These are phyloP conservation scores for Oscheius sp. DNA, from an alignment of 2,888 invertebrate genomes.

Conservation along the genomic window DNA sequence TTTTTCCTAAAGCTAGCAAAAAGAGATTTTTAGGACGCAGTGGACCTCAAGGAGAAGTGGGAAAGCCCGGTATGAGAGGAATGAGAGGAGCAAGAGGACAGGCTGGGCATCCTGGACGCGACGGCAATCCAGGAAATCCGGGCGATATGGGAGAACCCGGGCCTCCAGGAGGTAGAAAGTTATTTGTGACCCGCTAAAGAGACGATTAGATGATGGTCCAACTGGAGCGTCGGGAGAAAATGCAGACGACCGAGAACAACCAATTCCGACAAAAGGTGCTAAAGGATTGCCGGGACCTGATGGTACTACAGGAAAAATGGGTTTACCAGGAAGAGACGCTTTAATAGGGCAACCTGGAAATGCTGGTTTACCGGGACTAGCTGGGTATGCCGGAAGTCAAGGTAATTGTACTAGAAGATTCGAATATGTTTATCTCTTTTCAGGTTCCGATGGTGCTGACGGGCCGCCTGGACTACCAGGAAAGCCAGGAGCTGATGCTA, in stretches of 20 bases:
- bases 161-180: slow-evolving; percentile 34
- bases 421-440: too few species aligned
- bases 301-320: slow-evolving; percentile 2
- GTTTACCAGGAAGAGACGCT: slow-evolving; percentile 3
- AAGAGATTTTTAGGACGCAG: slow-evolving; percentile 30
- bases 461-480: slow-evolving; percentile 45
- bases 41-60: slow-evolving; percentile 42
- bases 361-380: not conserved
- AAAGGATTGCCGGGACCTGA: slow-evolving; percentile 4
- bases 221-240: slow-evolving; percentile 46
- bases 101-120: slow-evolving; percentile 44
- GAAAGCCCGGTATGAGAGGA: slow-evolving; percentile 43
- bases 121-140: slow-evolving; percentile 42
- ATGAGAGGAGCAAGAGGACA: slow-evolving; percentile 46
- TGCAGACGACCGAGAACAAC: slow-evolving; percentile 36
- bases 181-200: slow-evolving; percentile 43
- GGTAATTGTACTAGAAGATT: not conserved
- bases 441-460: slow-evolving; percentile 32
- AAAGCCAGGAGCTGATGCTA: slow-evolving; percentile 46
- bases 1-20: too few species aligned
- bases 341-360: slow-evolving; percentile 15
- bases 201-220: slow-evolving; percentile 43
- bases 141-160: slow-evolving; percentile 42
- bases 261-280: slow-evolving; percentile 5
- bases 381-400: slow-evolving; percentile 14